Evolutionary conservation across 2,888 invertebrate genomes (phyloP), one percentile per base, ranked within the genome.

Genomic region (Perithous albicinctus): DNA sequence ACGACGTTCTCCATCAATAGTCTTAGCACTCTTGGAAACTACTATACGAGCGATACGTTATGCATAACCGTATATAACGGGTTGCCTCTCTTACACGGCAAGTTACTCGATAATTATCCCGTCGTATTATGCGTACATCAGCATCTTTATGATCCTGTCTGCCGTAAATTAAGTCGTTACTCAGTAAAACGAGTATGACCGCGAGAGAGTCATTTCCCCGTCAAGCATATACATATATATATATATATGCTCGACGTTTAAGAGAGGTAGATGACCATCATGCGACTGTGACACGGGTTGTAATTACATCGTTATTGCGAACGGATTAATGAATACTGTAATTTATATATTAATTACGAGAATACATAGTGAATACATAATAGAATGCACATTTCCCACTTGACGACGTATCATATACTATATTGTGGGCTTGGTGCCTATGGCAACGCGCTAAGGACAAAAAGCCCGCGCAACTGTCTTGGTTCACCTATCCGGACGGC

Each of bases 101-200:
- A 15, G 78, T 69, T 77, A 81, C 69, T 63, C 78, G 78, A 81
- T 78, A 81, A 81, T 81, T 81, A 78, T 74, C 73, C 59, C 72
- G 61, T 70, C 70, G 43, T 59, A 76, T 35, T 72, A 74, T 46
- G 69, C 61, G 46, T 74, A 61, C 74, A 61, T 74, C 26, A 78
- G 73, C 64, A 63, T 54, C 63, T 81, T 81, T 81, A 81, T 41
- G 81, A 81, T 78, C 67, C 56, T 74, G 59, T 59, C 8, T 18
- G 12, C 54, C 41, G 69, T 81, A 78, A 78, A 81, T 78, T 78
- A 70, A 78, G 63, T 74, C 67, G 78, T 81, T 78, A 69, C 41
- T 48, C 32, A 29, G 59, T 35, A 54, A 69, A 78, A 78, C 78
- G 67, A 63, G 73, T 59, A 56, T 46, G 26, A n/a, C 15, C 15